These are phyloP conservation scores for Hydrolagus affinis DNA, from an alignment of 2,113 vertebrate species.

Conservation along the genomic window DNA sequence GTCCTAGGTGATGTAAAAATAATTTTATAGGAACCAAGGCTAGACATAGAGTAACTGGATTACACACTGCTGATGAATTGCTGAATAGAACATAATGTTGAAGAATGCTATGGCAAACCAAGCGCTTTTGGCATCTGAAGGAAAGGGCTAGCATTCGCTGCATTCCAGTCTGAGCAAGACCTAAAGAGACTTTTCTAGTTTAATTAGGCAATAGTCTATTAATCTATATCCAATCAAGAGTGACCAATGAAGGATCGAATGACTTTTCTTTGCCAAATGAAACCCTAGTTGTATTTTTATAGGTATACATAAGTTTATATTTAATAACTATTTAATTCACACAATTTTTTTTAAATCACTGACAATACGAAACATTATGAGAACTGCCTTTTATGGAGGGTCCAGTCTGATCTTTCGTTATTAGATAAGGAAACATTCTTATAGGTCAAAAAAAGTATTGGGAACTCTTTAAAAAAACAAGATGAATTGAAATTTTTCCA, in stretches of 20 bases:
- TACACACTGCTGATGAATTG: slow-evolving; percentile 12
- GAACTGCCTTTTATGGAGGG: background rate
- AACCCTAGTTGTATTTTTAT: background rate
- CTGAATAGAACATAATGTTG: slow-evolving; percentile 13
- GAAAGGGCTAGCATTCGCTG: background rate
- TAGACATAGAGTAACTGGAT: slow-evolving; percentile 26
- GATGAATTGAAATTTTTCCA: background rate
- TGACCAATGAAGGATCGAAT: background rate
- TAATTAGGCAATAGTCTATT: background rate
- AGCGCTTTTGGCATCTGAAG: background rate
- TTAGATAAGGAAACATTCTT: background rate
- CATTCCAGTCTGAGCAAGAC: background rate
- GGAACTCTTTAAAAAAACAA: background rate
- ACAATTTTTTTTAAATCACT: background rate
- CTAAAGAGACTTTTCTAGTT: slow-evolving; percentile 14
- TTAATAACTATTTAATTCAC: background rate
- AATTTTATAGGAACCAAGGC: slow-evolving; percentile 16
- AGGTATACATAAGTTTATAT: background rate
- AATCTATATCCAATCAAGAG: slow-evolving; percentile 1
- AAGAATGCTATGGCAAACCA: slow-evolving; percentile 16
- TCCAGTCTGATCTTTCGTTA: background rate
- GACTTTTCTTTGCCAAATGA: background rate
- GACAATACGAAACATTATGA: background rate
- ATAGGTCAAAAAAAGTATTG: background rate
- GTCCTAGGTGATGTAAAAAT: slow-evolving; percentile 17